phyloP scores from a whole-genome alignment of 1,140 invertebrate genomes.

The Zaprionus taronus region DNA sequence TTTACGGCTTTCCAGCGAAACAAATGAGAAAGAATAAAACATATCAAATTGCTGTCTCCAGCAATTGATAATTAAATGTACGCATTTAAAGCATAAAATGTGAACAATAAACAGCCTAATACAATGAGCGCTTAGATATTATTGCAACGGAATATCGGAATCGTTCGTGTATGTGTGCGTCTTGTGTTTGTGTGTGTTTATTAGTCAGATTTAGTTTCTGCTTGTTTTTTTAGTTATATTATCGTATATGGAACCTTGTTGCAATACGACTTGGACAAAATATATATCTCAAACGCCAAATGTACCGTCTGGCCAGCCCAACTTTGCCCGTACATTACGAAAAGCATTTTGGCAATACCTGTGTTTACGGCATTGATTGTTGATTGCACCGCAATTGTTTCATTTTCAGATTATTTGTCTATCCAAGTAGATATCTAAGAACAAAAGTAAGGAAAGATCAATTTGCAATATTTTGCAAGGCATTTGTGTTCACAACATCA shows the following conservation, averaged over 20 bases:
- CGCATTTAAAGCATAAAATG: slow-evolving; percentile 18
- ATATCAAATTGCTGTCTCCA: slow-evolving; percentile 13
- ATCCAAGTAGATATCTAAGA: slow-evolving; percentile 29
- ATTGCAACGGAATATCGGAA: slow-evolving; percentile 31
- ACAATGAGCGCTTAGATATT: slow-evolving; percentile 28
- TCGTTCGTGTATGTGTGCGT: slow-evolving; percentile 27
- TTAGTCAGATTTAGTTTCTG: slow-evolving; percentile 41
- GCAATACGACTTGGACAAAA: neutral
- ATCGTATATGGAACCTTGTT: slow-evolving; percentile 17
- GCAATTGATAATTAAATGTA: slow-evolving; percentile 5
- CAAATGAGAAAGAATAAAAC: slow-evolving; percentile 34
- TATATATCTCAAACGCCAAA: neutral
- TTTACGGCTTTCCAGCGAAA: slow-evolving; percentile 30
- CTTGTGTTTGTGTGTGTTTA: slow-evolving; percentile 37
- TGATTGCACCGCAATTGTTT: slow-evolving; percentile 39
- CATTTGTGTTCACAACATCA: slow-evolving; percentile 28
- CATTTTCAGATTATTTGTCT: slow-evolving; percentile 32
- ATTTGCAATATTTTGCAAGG: slow-evolving; percentile 34
- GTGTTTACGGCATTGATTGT: slow-evolving; percentile 15
- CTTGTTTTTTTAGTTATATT: slow-evolving; percentile 27
- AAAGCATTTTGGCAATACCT: slow-evolving; percentile 31
- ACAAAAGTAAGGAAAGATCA: slow-evolving; percentile 26
- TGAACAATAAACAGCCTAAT: slow-evolving; percentile 11
- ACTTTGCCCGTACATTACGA: neutral
- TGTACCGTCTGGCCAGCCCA: neutral